A percentile compares a stretch with the other conserved stretches of the same genome.
These are phyloP conservation scores for Drosophila tristis DNA, from an alignment of 1,140 invertebrate species.

Conservation along the genomic window DNA sequence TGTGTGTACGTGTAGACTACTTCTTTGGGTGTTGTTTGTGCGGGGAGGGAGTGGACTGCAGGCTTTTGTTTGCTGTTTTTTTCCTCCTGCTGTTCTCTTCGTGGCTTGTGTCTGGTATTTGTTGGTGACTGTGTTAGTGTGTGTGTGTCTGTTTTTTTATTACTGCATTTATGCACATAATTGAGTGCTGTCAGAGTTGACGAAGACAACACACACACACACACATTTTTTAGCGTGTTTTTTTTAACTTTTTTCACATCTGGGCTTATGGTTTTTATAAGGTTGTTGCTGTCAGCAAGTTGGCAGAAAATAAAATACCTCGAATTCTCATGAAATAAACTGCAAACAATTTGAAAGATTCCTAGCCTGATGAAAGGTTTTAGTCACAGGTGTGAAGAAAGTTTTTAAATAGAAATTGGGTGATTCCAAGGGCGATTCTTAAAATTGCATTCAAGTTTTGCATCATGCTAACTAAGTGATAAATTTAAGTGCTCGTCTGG, in stretches of 20 bases:
- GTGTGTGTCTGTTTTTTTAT: constrained; percentile 11
- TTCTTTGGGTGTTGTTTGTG: too few relatives aligned
- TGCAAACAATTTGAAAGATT: neutral
- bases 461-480: too few relatives aligned
- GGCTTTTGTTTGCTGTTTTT: constrained; percentile 48
- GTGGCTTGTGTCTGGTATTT: too few relatives aligned
- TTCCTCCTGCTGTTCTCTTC: constrained; percentile 1
- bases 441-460: too few relatives aligned
- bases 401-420: too few relatives aligned
- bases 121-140: constrained; percentile 2
- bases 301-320: too few relatives aligned
- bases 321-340: neutral
- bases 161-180: constrained; percentile 75
- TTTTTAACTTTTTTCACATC: neutral
- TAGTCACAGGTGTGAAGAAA: too few relatives aligned
- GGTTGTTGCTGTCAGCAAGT: too few relatives aligned
- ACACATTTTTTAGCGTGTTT: constrained; percentile 7
- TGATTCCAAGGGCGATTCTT: too few relatives aligned
- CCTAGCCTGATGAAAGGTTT: too few relatives aligned
- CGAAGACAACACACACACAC: constrained; percentile 1
- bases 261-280: neutral
- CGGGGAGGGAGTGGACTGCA: neutral
- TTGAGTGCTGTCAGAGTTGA: constrained; percentile 44
- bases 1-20: constrained; percentile 11
- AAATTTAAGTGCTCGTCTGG: too few relatives aligned